Evolutionary conservation across 2,888 invertebrate species (phyloP).

Genomic region (Rhorus exstirpatorius): DNA sequence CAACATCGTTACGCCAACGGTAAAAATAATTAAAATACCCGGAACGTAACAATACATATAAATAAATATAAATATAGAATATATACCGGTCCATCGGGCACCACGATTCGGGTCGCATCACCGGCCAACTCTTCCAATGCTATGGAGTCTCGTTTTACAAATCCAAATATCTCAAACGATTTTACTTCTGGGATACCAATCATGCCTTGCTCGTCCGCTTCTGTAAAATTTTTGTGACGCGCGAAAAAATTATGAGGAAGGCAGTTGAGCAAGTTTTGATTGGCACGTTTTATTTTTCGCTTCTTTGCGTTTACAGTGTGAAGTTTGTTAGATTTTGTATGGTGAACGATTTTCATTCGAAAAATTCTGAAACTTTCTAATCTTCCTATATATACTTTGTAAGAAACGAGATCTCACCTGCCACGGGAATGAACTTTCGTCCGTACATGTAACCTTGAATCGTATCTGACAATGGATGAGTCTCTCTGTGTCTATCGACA

Average conservation of each 20-base stretch:
- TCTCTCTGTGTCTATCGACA: slow-evolving; percentile 65
- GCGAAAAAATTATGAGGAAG: neutral
- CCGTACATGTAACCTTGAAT: slow-evolving; percentile 70
- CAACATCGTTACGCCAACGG: no score
- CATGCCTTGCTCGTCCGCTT: slow-evolving; percentile 61
- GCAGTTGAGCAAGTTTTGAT: no score
- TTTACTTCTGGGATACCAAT: slow-evolving; percentile 21
- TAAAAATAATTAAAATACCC: no score
- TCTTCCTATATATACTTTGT: no score
- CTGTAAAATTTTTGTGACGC: slow-evolving; percentile 21
- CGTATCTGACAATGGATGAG: slow-evolving; percentile 47
- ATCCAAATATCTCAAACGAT: slow-evolving; percentile 60
- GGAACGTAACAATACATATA: no score
- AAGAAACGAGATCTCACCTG: slow-evolving; percentile 49
- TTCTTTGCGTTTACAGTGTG: no score
- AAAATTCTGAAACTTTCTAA: no score
- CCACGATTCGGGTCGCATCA: slow-evolving; percentile 38
- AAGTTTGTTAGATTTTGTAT: no score
- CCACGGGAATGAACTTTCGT: slow-evolving; percentile 64
- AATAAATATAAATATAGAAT: no score
- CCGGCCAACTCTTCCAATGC: slow-evolving; percentile 48
- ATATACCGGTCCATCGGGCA: slow-evolving; percentile 47
- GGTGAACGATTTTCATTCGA: no score
- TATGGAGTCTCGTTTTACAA: slow-evolving; percentile 9
- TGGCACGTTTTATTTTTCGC: no score